phyloP scores from a whole-genome alignment of 2,797 vertebrate genomes.

The Gila robusta region DNA sequence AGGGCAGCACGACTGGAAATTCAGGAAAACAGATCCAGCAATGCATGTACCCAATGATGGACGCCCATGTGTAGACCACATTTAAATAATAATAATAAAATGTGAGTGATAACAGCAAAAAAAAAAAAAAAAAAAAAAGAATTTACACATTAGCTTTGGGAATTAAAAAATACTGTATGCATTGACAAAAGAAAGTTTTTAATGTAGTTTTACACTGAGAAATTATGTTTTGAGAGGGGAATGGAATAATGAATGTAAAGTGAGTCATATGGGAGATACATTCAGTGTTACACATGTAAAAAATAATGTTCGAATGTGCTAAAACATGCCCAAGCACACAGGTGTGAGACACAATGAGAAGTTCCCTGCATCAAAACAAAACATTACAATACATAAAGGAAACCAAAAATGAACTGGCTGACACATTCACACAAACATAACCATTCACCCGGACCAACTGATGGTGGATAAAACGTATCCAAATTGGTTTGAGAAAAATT shows the following conservation, averaged over 20 bases:
- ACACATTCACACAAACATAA: conserved; percentile 39
- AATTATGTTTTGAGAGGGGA: conserved; percentile 18
- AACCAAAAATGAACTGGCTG: background rate
- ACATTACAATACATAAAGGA: background rate
- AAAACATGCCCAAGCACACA: conserved; percentile 41
- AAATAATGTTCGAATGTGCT: conserved; percentile 53
- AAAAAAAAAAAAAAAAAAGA: background rate
- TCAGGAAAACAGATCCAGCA: background rate
- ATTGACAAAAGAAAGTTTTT: conserved; percentile 20
- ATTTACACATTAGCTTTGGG: background rate
- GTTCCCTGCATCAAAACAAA: background rate
- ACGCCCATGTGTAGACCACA: background rate
- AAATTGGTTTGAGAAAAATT: conserved; percentile 15
- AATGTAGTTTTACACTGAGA: conserved; percentile 30
- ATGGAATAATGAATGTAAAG: conserved; percentile 21
- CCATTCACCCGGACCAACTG: conserved; percentile 4
- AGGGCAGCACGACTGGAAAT: conserved; percentile 52
- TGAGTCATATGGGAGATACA: conserved; percentile 53
- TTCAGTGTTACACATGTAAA: conserved; percentile 60
- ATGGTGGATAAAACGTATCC: conserved; percentile 2
- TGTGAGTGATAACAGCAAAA: background rate
- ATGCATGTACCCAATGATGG: background rate
- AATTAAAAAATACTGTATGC: conserved; percentile 27
- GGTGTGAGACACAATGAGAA: background rate
- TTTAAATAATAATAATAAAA: background rate